Conservation (phyloP, 2,888 invertebrate species). For the Frankliniella fusca region DNA sequence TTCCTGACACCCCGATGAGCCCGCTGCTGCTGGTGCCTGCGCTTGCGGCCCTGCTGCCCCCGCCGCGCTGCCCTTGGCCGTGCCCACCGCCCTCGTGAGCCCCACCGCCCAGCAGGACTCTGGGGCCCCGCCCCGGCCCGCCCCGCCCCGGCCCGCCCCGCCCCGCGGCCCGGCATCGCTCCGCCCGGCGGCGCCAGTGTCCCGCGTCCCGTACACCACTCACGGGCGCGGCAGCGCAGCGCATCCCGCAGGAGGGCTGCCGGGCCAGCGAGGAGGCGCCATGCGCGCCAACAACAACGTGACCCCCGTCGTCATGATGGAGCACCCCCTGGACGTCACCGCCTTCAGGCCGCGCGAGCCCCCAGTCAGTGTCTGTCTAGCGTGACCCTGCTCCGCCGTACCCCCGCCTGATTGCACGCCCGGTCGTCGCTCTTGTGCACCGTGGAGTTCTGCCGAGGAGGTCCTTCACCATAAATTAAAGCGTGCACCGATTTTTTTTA, state of each 20-base stretch:
- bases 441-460: neutral
- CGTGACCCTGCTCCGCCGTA: neutral
- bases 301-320: neutral
- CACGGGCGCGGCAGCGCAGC: neutral
- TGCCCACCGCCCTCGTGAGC: too few species aligned
- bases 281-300: neutral
- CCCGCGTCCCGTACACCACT: neutral
- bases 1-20: neutral
- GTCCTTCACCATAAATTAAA: too few species aligned
- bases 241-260: neutral
- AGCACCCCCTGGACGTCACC: slow-evolving; percentile 16
- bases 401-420: neutral
- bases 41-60: too few species aligned
- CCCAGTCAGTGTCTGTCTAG: neutral
- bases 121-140: too few species aligned
- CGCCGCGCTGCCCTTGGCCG: too few species aligned
- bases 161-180: neutral
- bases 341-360: slow-evolving; percentile 20
- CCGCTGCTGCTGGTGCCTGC: neutral
- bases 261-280: neutral
- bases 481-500: too few species aligned
- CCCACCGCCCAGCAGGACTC: too few species aligned
- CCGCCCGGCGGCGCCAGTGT: neutral
- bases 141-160: too few species aligned
- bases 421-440: neutral